Percentiles rank a stretch among this genome's conserved stretches.
phyloP scores from a whole-genome alignment of 2,888 invertebrate species.

The Napeogenes inachia region DNA sequence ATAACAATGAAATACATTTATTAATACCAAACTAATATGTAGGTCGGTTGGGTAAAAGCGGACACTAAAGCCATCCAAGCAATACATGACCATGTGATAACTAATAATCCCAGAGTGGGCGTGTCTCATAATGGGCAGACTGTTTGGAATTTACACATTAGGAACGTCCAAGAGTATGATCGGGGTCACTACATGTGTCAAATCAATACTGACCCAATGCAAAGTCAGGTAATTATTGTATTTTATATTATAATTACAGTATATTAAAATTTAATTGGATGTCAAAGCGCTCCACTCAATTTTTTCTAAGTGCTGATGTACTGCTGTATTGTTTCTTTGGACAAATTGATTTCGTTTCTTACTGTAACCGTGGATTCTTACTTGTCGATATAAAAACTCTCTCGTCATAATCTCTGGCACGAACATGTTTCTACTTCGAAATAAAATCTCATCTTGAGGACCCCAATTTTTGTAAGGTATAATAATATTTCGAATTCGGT shows the following conservation, averaged over 20 bases:
- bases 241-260: background rate
- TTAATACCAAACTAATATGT: slow-evolving; percentile 35
- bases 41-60: slow-evolving; percentile 96
- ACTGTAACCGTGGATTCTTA: slow-evolving; percentile 57
- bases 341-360: slow-evolving; percentile 31
- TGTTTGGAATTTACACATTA: slow-evolving; percentile 94
- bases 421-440: slow-evolving; percentile 67
- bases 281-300: slow-evolving; percentile 49
- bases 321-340: slow-evolving; percentile 15
- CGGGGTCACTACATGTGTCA: slow-evolving; percentile 96
- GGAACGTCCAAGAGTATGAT: slow-evolving; percentile 91
- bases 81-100: slow-evolving; percentile 94
- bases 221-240: slow-evolving; percentile 85
- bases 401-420: slow-evolving; percentile 72
- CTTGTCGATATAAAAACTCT: slow-evolving; percentile 70
- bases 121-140: slow-evolving; percentile 91
- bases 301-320: slow-evolving; percentile 33
- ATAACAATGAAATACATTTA: slow-evolving; percentile 23
- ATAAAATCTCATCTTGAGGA: slow-evolving; percentile 54
- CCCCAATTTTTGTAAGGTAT: slow-evolving; percentile 55
- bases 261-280: slow-evolving; percentile 42
- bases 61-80: slow-evolving; percentile 96
- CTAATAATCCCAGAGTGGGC: slow-evolving; percentile 91
- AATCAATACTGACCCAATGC: slow-evolving; percentile 96
- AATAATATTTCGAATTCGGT: slow-evolving; percentile 38